A percentile compares a stretch with the other conserved stretches of the same genome.
Evolutionary conservation across 2,113 vertebrate species (phyloP).

Genomic region (Empidonax traillii): DNA sequence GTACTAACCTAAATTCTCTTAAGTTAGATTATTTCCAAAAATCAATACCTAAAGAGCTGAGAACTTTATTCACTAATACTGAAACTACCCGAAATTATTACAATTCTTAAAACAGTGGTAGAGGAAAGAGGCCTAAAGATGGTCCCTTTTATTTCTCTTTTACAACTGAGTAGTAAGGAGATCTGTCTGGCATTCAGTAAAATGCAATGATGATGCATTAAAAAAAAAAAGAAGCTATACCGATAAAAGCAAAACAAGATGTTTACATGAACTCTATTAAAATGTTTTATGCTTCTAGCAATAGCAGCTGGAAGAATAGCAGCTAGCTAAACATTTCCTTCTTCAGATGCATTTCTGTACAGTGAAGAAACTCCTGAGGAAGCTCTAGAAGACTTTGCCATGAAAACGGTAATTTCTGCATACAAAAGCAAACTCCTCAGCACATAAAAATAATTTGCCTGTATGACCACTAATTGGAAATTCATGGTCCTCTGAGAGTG

Average conservation of each 20-base stretch:
- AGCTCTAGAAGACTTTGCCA: neutral
- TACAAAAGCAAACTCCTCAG: neutral
- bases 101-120: neutral
- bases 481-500: neutral
- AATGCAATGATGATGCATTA: neutral
- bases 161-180: neutral
- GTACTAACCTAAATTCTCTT: neutral
- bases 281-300: neutral
- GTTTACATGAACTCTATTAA: neutral
- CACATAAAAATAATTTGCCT: neutral
- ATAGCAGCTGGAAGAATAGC: neutral
- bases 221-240: neutral
- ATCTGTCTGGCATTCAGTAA: neutral
- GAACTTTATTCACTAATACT: neutral
- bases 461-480: neutral
- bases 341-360: neutral
- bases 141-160: neutral
- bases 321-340: neutral
- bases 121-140: neutral
- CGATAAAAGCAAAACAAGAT: accelerated
- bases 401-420: neutral
- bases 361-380: neutral
- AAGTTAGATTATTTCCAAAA: neutral
- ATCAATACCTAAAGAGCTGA: neutral
- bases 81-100: neutral